These are phyloP conservation scores for Myxocyprinus asiaticus DNA, from an alignment of 2,113 vertebrate genomes.

Conservation along the genomic window DNA sequence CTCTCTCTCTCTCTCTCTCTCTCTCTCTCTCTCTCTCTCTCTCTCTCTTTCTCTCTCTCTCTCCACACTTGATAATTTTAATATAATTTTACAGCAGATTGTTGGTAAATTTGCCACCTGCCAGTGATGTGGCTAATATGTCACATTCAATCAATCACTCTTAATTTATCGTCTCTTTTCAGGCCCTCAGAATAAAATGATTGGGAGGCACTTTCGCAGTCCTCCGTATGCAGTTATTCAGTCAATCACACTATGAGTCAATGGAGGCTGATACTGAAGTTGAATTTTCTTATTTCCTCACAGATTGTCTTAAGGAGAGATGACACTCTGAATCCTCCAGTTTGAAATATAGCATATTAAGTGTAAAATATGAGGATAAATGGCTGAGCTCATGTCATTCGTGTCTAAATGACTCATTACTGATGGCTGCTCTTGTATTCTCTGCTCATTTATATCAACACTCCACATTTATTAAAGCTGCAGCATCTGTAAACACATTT, in stretches of 20 bases:
- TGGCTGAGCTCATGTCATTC: too few relatives aligned
- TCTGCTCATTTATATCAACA: too few relatives aligned
- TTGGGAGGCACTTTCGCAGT: not conserved
- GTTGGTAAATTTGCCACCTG: too few relatives aligned
- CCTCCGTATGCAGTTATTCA: constrained; percentile 5
- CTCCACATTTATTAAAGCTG: too few relatives aligned
- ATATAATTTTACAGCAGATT: not conserved
- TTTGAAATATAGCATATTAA: too few relatives aligned
- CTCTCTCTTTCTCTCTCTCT: too few relatives aligned
- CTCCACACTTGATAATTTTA: not conserved
- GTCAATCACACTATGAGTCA: not conserved
- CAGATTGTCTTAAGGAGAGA: not conserved
- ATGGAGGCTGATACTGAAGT: not conserved
- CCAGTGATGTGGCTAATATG: constrained; percentile 9
- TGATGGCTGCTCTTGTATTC: too few relatives aligned
- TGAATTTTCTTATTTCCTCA: not conserved
- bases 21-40: too few relatives aligned
- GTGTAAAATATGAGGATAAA: too few relatives aligned
- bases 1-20: not conserved
- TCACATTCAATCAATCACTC: constrained; percentile 19
- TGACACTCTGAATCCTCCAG: too few relatives aligned
- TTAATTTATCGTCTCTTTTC: constrained; percentile 15
- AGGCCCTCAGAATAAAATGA: constrained; percentile 12
- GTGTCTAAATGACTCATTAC: too few relatives aligned
- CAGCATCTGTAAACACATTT: too few relatives aligned